Evolutionary conservation across 2,888 invertebrate genomes (phyloP), one percentile per base, ranked within the genome.

Genomic region (Stomorhina lunata): DNA sequence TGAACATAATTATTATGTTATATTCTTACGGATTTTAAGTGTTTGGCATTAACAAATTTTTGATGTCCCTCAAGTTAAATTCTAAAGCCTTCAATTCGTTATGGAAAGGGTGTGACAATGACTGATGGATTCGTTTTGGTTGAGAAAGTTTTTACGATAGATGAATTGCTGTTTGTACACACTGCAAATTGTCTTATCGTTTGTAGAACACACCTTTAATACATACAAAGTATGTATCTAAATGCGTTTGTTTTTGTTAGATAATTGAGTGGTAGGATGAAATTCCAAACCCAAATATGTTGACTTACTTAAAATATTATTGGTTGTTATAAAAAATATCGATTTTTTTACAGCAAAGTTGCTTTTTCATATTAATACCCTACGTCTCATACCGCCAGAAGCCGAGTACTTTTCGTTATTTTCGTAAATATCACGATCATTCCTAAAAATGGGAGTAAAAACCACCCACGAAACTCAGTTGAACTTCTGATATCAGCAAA

Each of bases 51-150:
- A 73, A 12, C 20, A 29, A 63, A 27, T 78, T n/a, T 65, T 12
- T 50, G 66, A 66, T 40, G 29, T 69, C 69, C 55, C 34, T 37
- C 73, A 15, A 63, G 57, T 48, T 80, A 69, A n/a, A 55, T 63
- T 53, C 71, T 43, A 66, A 53, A 55, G 69, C 20, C 75, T 63
- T 63, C 53, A 55, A 45, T 43, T 65, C 48, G 43, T 75, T 84
- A 82, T 83, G 81, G 76, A 84, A 86, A 86, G 84, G 86, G 86
- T 86, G 86, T 89, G 90, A 90, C 90, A 90, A 87, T 90, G 90
- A 90, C 88, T 89, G 90, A 90, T 90, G 88, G 87, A 89, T 87
- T 81, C 85, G 83, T 85, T 20, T 61, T 73, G n/a, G 34, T 34
- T 61, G 61, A 27, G 40, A 45, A 69, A 75, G 55, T 43, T 75